phyloP scores from a whole-genome alignment of 2,113 vertebrate genomes.

The Rhombomys opimus region DNA sequence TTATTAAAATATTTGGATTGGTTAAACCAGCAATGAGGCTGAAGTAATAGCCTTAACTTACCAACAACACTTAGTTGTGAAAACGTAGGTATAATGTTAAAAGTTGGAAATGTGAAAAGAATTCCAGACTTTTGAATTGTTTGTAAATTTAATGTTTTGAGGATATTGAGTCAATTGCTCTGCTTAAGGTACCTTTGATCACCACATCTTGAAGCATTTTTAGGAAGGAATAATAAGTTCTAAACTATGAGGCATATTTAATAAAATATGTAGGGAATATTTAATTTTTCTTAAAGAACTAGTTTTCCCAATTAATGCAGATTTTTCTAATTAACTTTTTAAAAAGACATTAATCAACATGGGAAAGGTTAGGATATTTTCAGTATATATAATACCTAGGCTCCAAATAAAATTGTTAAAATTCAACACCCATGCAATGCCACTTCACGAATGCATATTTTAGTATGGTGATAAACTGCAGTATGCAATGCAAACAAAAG shows the following conservation, averaged over 20 bases:
- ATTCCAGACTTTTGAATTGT: constrained; percentile 22
- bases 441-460: constrained; percentile 18
- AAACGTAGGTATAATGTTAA: constrained; percentile 54
- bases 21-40: constrained; percentile 70
- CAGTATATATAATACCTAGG: neutral
- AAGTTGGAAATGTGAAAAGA: neutral
- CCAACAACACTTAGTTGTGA: constrained; percentile 74
- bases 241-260: neutral
- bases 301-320: constrained; percentile 34
- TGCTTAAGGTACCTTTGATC: constrained; percentile 48
- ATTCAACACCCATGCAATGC: constrained; percentile 50
- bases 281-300: constrained; percentile 24
- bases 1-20: constrained; percentile 76
- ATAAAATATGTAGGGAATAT: neutral
- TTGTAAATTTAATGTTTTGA: constrained; percentile 55
- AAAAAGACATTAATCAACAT: neutral
- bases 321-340: constrained; percentile 14
- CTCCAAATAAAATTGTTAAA: constrained; percentile 36
- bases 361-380: neutral
- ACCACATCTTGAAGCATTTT: neutral
- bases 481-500: neutral
- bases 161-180: constrained; percentile 49
- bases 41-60: constrained; percentile 73
- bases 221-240: neutral
- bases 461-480: neutral